Conservation (phyloP, 1,140 invertebrate genomes). For the Potamilus streckersoni region DNA sequence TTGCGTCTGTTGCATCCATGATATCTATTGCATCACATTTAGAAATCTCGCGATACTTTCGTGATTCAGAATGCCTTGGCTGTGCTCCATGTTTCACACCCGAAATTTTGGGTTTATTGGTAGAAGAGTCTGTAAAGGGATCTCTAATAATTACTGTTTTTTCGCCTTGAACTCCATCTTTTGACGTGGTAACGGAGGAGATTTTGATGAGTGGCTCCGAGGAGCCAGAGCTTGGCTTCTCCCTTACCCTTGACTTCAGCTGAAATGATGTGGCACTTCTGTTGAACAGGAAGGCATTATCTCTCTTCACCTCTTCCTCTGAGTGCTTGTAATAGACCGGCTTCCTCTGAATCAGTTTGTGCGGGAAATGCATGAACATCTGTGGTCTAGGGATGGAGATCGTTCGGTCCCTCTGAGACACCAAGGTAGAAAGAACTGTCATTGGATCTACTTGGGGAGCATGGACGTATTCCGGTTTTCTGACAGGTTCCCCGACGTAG, state of each 20-base stretch:
- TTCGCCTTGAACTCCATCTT: neutral
- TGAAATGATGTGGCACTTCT: neutral
- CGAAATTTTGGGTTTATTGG: neutral
- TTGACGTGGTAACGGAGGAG: neutral
- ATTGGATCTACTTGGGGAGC: neutral
- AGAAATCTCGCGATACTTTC: slow-evolving; percentile 5
- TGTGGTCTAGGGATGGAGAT: slow-evolving; percentile 20
- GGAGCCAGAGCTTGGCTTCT: neutral
- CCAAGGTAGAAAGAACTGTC: slow-evolving; percentile 2
- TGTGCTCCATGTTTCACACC: slow-evolving; percentile 3
- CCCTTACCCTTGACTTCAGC: slow-evolving; percentile 2
- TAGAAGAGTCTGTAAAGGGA: neutral
- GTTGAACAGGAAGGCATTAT: neutral
- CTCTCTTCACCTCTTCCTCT: slow-evolving; percentile 13
- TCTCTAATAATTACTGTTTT: neutral
- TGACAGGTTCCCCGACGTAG: too few relatives aligned
- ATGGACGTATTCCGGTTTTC: neutral
- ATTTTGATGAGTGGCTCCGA: neutral
- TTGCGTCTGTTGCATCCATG: neutral
- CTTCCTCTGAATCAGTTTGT: slow-evolving; percentile 19
- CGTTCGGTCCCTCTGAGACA: slow-evolving; percentile 16
- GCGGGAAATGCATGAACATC: slow-evolving; percentile 13
- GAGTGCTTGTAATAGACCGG: slow-evolving; percentile 34
- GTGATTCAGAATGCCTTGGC: neutral
- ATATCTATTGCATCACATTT: slow-evolving; percentile 27